phyloP scores from a whole-genome alignment of 2,797 vertebrate species.

The Phoebastria nigripes region DNA sequence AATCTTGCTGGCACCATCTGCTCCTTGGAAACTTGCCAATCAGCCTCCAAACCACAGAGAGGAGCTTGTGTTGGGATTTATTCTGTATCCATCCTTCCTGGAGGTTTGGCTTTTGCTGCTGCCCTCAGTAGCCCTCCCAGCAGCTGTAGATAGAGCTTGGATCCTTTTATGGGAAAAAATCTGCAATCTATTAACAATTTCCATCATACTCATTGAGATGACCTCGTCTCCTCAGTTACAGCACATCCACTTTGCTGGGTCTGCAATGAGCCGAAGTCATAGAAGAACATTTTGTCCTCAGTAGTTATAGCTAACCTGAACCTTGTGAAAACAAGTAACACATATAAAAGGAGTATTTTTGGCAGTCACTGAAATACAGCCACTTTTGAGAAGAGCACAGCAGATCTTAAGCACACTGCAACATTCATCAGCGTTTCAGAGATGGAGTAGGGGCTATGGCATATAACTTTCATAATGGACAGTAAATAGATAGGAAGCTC shows the following conservation, averaged over 20 bases:
- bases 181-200: background rate
- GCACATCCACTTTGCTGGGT: accelerated
- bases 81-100: background rate
- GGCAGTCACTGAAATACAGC: background rate
- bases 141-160: background rate
- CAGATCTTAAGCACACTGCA: background rate
- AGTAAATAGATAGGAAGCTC: background rate
- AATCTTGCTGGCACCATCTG: conserved; percentile 52
- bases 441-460: background rate
- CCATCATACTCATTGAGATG: background rate
- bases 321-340: background rate
- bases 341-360: background rate
- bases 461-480: accelerated
- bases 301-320: background rate
- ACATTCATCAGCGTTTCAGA: background rate
- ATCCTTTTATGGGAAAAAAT: background rate
- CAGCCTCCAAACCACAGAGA: background rate
- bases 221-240: background rate
- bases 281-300: background rate
- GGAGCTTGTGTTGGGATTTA: background rate
- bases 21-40: conserved; percentile 31
- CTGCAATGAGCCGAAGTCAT: background rate
- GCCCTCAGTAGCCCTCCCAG: background rate
- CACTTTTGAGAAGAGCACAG: background rate
- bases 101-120: background rate